Base-by-base conservation (phyloP, 53 echinoderm and acorn worm genomes). In the Henricia sp. region DNA sequence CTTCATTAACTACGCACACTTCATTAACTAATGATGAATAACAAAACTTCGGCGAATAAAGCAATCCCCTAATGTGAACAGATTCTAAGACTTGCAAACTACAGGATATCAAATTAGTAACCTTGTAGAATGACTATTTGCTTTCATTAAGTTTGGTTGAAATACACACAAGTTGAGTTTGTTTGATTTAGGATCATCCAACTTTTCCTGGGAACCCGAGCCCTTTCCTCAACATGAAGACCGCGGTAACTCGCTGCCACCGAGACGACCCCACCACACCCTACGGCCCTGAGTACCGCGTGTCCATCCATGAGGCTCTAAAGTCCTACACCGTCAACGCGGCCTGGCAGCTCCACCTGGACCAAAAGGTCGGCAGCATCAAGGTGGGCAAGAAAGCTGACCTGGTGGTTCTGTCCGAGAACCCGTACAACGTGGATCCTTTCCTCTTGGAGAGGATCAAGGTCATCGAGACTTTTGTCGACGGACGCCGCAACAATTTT, bases 101-200 rank as follows among this genome's bases (percentile, higher is more conserved):
- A n/a, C n/a, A n/a, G n/a, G n/a, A n/a, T n/a, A n/a, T n/a, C n/a
- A n/a, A n/a, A n/a, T n/a, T n/a, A n/a, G n/a, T n/a, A n/a, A n/a
- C n/a, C n/a, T n/a, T n/a, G n/a, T n/a, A n/a, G n/a, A n/a, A n/a
- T n/a, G n/a, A n/a, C n/a, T n/a, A n/a, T n/a, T n/a, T n/a, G n/a
- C n/a, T n/a, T n/a, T n/a, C n/a, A n/a, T n/a, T n/a, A n/a, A n/a
- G n/a, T n/a, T n/a, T n/a, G n/a, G n/a, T n/a, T n/a, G n/a, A n/a
- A n/a, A n/a, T n/a, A n/a, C n/a, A n/a, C n/a, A n/a, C n/a, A n/a
- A n/a, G n/a, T n/a, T n/a, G n/a, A n/a, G n/a, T n/a, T n/a, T n/a
- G n/a, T n/a, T n/a, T n/a, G n/a, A n/a, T n/a, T n/a, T n/a, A 89
- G 84, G 89, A 89, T 50, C 74, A 74, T 21, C 89, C 89, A 13